Evolutionary conservation across 2,113 vertebrate species (phyloP), one percentile per base, ranked within the genome.

Genomic region (Pholis gunnellus): DNA sequence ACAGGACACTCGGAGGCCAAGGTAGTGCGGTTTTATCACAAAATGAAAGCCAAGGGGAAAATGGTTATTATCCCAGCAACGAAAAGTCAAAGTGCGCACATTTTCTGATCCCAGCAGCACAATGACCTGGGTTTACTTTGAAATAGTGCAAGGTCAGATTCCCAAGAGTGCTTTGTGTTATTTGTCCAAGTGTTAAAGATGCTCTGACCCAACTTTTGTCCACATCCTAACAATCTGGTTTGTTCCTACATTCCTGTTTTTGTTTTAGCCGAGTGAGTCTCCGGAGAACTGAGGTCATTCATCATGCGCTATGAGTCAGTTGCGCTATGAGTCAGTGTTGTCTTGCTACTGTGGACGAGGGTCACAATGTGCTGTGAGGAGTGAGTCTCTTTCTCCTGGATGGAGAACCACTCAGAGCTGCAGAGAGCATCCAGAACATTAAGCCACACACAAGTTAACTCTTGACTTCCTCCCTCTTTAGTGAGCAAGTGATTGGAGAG

Each of bases 301-400:
- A 88, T 93, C 94, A 93, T 89, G 90, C 27, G 90, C 83, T 88
- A 75, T 94, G 94, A 95, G 86, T 95, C 95, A 95, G 80, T 74
- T 89, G 90, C 27, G 90, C 83, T 88, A 75, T 94, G 94, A 95
- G 86, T 95, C 95, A 95, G 80, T 74, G 79, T 79, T 88, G 89
- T 94, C 93, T 94, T 91, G 94, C 94, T 95, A 92, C 95, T 88
- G 90, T 94, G 81, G 81, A 87, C 34, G 64, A 81, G 84, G 81
- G 79, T 90, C 87, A 93, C 84, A 85, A 87, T 79, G 83, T 75
- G 79, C 91, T 88, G 76, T 22, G 71, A 92, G 83, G 67, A 85
- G 86, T 79, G 85, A 83, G 71, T 78, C 87, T 86, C 84, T 89
- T 89, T 90, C 86, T 91, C 85, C 87, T 78, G 89, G 71, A 92